Percentiles rank a stretch among this genome's conserved stretches.
phyloP scores from a whole-genome alignment of 2,113 vertebrate species.

The Aspiorhynchus laticeps region DNA sequence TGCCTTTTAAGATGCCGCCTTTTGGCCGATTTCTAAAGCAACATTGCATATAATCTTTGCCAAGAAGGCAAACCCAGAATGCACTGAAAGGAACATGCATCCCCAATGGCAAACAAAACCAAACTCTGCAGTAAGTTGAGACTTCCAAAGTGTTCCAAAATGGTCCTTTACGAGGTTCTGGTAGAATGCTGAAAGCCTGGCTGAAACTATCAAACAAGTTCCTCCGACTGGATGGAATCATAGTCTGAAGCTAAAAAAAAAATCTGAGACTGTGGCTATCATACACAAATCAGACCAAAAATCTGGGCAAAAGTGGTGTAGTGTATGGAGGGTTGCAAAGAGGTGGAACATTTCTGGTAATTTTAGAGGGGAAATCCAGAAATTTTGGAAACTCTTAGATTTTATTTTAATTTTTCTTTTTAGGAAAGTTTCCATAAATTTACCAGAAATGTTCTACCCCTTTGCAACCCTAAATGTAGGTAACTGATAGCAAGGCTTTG shows the following conservation, averaged over 20 bases:
- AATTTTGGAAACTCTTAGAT: too few species aligned
- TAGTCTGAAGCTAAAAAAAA: too few species aligned
- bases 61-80: neutral
- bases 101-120: too few species aligned
- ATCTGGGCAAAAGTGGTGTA: neutral
- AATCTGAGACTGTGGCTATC: neutral
- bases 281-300: neutral
- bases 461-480: neutral
- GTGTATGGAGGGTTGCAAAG: neutral
- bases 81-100: neutral
- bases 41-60: neutral
- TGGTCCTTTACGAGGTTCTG: neutral
- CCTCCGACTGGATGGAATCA: neutral
- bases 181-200: neutral
- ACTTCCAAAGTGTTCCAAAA: neutral
- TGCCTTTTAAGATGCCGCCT: neutral
- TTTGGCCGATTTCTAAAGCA: neutral
- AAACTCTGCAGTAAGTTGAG: neutral
- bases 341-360: too few species aligned
- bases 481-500: neutral
- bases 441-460: too few species aligned
- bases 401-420: too few species aligned
- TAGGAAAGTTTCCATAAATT: too few species aligned
- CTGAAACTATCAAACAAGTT: neutral
- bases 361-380: too few species aligned